Evolutionary conservation across 1,140 invertebrate genomes (phyloP), one percentile per base, ranked within the genome.

Genomic region (Latrodectus geometricus): DNA sequence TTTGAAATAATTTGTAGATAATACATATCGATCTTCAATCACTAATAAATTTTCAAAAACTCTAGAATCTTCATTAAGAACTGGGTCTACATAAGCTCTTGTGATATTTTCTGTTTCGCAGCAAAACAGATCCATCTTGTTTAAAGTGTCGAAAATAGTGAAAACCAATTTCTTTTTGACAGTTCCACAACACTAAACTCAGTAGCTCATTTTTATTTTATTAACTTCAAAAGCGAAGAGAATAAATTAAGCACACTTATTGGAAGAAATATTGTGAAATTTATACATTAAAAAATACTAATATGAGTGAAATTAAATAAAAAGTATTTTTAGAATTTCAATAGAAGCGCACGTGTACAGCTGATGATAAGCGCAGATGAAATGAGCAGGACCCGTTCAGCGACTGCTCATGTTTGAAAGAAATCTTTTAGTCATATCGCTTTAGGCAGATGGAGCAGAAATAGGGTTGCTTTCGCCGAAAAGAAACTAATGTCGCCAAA

Each of bases 1-100:
- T 89, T 94, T 94, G 91, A 97, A 97, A 89, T 92, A 91, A 88
- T 94, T 94, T 48, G 70, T 77, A 88, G 93, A 93, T 61, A 95
- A 94, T 11, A 91, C 89, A 49, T 94, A 93, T 89, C 94, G 94
- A 87, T 97, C 95, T 92, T 98, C 97, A 23, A 94, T 94, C 87
- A 94, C 94, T 86, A 98, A 92, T 87, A 98, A 93, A 92, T 96
- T 97, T 89, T 95, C 93, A 75, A 98, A 92, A 88, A 97, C 96
- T 88, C 96, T 92, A 48, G 92, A 91, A 92, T 97, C 96, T 56
- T 94, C 92, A 70, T 97, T 91, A 72, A 98, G 93, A 86, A 94
- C 94, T 48, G 94, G 94, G 91, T 98, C 96, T 50, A 92, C 91
- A 48, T 92, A 92, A 49, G 94, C 74, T 77, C 75, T 77, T n/a